Evolutionary conservation across 2,888 invertebrate species (phyloP).

Genomic region (Nomada goodeniana): DNA sequence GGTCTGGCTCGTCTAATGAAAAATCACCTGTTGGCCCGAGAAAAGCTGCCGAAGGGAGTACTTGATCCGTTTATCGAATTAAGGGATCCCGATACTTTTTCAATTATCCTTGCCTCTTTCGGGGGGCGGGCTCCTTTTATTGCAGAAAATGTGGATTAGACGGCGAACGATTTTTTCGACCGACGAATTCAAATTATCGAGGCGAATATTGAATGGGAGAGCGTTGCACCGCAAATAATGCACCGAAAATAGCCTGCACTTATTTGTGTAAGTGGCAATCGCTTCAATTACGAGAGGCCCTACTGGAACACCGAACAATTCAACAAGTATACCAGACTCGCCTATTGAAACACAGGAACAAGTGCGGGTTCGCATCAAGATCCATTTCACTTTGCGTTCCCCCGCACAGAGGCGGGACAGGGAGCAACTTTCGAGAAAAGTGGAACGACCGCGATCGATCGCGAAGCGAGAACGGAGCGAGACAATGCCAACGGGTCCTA

Average conservation of each 20-base stretch:
- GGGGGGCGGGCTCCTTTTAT: not conserved
- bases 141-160: not conserved
- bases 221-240: not conserved
- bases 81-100: constrained; percentile 5
- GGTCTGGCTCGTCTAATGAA: constrained; percentile 39
- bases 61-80: constrained; percentile 37
- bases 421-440: constrained; percentile 31
- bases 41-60: constrained; percentile 15
- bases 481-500: constrained; percentile 12
- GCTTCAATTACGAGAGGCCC: constrained; percentile 16
- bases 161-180: not conserved
- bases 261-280: constrained; percentile 7
- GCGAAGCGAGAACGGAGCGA: constrained; percentile 17
- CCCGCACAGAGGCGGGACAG: constrained; percentile 9
- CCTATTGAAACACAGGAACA: constrained; percentile 9
- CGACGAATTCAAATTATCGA: not conserved
- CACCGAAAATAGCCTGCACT: not conserved
- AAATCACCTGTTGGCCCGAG: constrained; percentile 52
- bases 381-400: constrained; percentile 24
- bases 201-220: not conserved
- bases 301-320: constrained; percentile 10
- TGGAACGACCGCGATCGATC: constrained; percentile 51
- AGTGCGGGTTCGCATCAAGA: not conserved
- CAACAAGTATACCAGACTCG: constrained; percentile 19
- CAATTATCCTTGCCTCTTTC: constrained; percentile 6